Base-by-base conservation (phyloP, 2,888 invertebrate species). In the Cerceris rybyensis region DNA sequence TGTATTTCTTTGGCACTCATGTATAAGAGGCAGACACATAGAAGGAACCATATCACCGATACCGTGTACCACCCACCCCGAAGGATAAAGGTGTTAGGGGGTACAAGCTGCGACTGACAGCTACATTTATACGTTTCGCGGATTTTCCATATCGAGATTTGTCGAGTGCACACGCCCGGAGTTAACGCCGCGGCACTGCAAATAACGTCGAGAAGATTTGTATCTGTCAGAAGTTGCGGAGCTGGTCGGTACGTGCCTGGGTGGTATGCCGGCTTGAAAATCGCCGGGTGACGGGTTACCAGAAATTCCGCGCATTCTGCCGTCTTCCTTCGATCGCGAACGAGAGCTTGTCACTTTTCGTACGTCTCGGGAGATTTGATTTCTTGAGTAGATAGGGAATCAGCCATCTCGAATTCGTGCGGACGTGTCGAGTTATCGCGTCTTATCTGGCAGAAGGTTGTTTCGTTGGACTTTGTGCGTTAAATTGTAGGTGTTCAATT, bases 141-240 rank as follows among this genome's bases (percentile, higher is more conserved):
- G 88, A 88, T 90, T 91, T 91, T 91, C 88, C 90, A 90, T 90
- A 90, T 91, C 91, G 90, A 90, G 89, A 91, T 90, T 89, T 87
- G 90, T 90, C 90, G 89, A 86, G 88, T 86, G 90, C 87, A 89
- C 86, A 86, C 85, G 85, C 58, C 71, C 80, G 84, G 83, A 84
- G 82, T 84, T 85, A 86, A 85, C 82, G 85, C 64, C 81, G 73
- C 78, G 78, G 76, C 76, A 80, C 82, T 84, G 88, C 89, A 89
- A 90, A 90, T 90, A 90, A 89, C 88, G 87, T 75, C 84, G 80
- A 86, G 88, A 88, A 88, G 90, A 90, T 90, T 90, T 90, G 90
- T 89, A 89, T 89, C 90, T 87, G 89, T 88, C 90, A 87, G 87
- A 86, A 88, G 89, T 88, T 86, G 85, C 85, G 82, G 81, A 86